Evolutionary conservation across 2,888 invertebrate genomes (phyloP).

Genomic region (Temnothorax rugatulus): DNA sequence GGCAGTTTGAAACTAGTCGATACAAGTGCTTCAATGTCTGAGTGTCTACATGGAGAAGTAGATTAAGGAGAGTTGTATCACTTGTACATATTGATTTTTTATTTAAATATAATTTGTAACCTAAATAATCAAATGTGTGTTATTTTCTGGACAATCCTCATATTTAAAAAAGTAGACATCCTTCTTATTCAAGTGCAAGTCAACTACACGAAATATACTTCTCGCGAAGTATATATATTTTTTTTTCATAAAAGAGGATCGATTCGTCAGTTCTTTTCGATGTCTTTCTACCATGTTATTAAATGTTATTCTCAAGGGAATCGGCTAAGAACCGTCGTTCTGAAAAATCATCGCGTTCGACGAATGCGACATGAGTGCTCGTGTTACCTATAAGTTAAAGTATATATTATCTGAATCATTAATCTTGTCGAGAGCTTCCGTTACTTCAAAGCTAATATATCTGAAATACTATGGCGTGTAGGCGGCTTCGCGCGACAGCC

Average conservation of each 20-base stretch:
- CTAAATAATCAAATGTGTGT: no score
- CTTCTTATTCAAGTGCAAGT: neutral
- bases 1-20: no score
- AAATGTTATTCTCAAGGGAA: neutral
- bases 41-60: no score
- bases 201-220: neutral
- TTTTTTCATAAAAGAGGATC: neutral
- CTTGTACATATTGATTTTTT: no score
- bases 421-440: constrained; percentile 63
- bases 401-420: constrained; percentile 57
- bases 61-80: no score
- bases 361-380: constrained; percentile 38
- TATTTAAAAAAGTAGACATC: neutral
- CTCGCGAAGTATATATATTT: neutral
- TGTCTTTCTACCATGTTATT: neutral
- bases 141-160: no score
- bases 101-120: no score
- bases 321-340: neutral
- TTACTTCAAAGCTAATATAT: constrained; percentile 63
- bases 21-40: no score
- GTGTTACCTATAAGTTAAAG: constrained; percentile 61
- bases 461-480: constrained; percentile 70
- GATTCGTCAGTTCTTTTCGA: neutral
- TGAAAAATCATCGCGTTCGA: constrained; percentile 54
- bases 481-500: constrained; percentile 63